These are phyloP conservation scores for Catharus ustulatus DNA, from an alignment of 2,797 vertebrate species.

Conservation along the genomic window DNA sequence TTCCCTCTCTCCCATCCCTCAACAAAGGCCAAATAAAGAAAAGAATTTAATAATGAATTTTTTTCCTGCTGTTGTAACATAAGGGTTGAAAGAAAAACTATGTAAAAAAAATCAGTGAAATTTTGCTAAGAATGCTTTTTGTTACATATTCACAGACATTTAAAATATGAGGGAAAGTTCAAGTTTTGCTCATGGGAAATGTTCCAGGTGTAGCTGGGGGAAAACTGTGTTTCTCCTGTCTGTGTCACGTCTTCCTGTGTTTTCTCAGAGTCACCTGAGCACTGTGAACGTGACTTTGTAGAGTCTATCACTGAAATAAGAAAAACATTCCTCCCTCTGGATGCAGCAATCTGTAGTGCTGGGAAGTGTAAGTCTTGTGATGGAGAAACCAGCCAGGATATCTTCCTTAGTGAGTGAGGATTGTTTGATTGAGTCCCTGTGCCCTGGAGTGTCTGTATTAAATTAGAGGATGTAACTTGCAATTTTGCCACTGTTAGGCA, in stretches of 20 bases:
- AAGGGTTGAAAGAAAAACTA: neutral
- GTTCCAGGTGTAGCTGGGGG: neutral
- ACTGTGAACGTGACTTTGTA: neutral
- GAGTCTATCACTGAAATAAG: neutral
- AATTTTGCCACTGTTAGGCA: neutral
- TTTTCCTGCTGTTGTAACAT: neutral
- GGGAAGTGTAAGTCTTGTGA: neutral
- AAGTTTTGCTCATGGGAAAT: neutral
- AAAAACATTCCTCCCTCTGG: neutral
- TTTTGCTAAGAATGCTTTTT: neutral
- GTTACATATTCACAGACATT: neutral
- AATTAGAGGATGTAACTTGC: neutral
- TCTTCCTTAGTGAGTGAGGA: neutral
- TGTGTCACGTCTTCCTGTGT: neutral
- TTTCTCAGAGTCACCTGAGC: neutral
- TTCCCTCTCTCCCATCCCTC: neutral
- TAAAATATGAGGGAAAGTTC: neutral
- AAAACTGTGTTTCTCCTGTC: neutral
- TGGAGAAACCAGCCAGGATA: neutral
- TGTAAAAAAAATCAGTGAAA: neutral
- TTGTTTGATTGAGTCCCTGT: neutral
- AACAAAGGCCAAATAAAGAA: neutral
- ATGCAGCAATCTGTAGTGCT: neutral
- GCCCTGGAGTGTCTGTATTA: neutral
- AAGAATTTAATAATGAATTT: neutral